Percentiles rank a stretch among this genome's conserved stretches.
Conservation (phyloP, 2,113 vertebrate genomes). For the Myanophis thanlyinensis region DNA sequence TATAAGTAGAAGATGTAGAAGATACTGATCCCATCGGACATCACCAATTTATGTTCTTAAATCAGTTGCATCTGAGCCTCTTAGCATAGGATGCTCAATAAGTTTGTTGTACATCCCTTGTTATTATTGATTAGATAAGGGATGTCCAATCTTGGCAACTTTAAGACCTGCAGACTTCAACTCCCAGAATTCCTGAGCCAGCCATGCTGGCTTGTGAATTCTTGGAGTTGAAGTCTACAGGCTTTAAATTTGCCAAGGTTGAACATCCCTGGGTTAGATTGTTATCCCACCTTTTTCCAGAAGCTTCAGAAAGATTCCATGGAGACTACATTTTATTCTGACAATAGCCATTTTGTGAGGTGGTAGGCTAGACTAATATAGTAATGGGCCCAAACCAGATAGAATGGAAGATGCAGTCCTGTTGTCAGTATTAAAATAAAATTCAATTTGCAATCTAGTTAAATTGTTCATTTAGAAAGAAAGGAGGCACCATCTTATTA, state of each 20-base stretch:
- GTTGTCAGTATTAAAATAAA: background rate
- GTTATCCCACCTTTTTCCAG: background rate
- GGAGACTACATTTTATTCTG: background rate
- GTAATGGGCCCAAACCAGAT: background rate
- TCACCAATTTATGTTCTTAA: background rate
- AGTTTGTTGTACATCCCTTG: background rate
- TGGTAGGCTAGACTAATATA: background rate
- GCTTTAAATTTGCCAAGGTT: too few relatives aligned
- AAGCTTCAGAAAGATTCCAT: background rate
- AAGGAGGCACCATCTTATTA: background rate
- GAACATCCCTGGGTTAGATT: background rate
- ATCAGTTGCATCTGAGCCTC: background rate
- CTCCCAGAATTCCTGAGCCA: too few relatives aligned
- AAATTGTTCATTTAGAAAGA: background rate
- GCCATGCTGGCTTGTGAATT: too few relatives aligned
- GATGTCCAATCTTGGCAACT: too few relatives aligned
- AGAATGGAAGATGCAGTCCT: background rate
- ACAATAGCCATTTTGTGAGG: background rate
- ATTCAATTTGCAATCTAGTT: background rate
- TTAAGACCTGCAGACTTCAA: too few relatives aligned
- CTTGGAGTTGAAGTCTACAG: too few relatives aligned
- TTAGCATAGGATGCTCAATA: background rate
- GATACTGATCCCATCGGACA: background rate
- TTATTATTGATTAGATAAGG: background rate
- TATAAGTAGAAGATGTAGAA: background rate